Conservation (phyloP, 2,113 vertebrate species). For the Acanthisitta chloris region DNA sequence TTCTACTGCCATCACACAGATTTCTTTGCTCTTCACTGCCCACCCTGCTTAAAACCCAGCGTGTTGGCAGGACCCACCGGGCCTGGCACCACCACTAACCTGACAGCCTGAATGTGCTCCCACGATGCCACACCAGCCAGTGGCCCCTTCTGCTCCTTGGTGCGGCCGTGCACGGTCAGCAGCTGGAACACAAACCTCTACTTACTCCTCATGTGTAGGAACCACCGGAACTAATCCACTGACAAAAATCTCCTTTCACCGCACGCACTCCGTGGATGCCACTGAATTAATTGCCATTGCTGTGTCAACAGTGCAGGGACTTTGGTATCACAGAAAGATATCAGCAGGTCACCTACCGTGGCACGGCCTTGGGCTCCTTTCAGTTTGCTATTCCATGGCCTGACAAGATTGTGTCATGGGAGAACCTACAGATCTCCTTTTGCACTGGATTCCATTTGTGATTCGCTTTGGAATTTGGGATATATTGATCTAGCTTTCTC, state of each 20-base stretch:
- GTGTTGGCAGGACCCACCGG: background rate
- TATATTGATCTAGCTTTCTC: background rate
- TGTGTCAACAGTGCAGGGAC: background rate
- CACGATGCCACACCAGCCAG: slow-evolving; percentile 88
- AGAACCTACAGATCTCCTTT: background rate
- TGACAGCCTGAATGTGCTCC: slow-evolving; percentile 93
- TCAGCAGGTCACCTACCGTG: background rate
- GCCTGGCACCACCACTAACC: slow-evolving; percentile 69
- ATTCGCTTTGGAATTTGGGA: background rate
- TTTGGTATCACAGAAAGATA: background rate
- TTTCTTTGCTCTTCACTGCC: background rate
- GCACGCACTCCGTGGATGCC: background rate
- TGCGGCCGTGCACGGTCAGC: slow-evolving; percentile 92
- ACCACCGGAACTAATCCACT: background rate
- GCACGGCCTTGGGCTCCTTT: background rate
- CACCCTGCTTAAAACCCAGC: background rate
- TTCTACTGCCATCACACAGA: background rate
- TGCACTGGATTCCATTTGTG: background rate
- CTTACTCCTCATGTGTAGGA: background rate
- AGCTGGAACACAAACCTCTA: slow-evolving; percentile 72
- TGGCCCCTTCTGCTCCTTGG: slow-evolving; percentile 96
- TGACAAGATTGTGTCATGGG: background rate
- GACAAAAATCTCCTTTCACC: background rate
- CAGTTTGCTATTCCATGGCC: background rate
- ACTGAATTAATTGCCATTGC: background rate